phyloP scores from a whole-genome alignment of 2,797 vertebrate genomes.

The Enteromius viviparus region DNA sequence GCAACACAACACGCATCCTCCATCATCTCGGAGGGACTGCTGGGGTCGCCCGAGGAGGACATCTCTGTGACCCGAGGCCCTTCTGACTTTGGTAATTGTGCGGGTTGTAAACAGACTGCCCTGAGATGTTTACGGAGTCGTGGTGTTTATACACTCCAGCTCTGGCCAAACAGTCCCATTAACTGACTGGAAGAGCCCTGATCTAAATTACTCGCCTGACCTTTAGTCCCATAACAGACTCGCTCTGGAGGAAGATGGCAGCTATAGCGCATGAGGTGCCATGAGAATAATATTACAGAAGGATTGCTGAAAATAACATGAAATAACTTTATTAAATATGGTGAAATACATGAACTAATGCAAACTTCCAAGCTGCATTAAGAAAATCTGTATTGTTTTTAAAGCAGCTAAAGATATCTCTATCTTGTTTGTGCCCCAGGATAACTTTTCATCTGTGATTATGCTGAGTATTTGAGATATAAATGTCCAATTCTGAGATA shows the following conservation, averaged over 20 bases:
- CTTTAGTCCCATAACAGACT: conserved; percentile 38
- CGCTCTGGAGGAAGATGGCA: conserved; percentile 12
- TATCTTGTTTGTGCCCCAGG: neutral
- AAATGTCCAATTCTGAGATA: neutral
- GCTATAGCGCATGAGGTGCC: neutral
- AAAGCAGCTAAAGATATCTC: neutral
- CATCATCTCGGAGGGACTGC: conserved; percentile 27
- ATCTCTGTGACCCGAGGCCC: conserved; percentile 52
- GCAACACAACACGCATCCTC: conserved; percentile 20
- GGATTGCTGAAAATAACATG: neutral
- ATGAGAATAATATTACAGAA: neutral
- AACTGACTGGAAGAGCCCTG: conserved; percentile 48
- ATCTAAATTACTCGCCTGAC: conserved; percentile 52
- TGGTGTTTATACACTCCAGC: conserved; percentile 11
- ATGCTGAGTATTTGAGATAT: neutral
- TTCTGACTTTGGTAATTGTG: conserved; percentile 48
- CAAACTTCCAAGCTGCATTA: neutral
- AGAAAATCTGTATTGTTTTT: neutral
- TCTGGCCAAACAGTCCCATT: conserved; percentile 50
- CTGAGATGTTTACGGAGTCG: conserved; percentile 50
- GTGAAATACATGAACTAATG: neutral
- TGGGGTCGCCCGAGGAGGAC: conserved; percentile 48
- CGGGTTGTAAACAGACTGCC: conserved; percentile 36
- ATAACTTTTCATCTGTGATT: neutral
- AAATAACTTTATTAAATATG: neutral